Base-by-base conservation (phyloP, 2,888 invertebrate genomes). In the Itoplectis maculator region DNA sequence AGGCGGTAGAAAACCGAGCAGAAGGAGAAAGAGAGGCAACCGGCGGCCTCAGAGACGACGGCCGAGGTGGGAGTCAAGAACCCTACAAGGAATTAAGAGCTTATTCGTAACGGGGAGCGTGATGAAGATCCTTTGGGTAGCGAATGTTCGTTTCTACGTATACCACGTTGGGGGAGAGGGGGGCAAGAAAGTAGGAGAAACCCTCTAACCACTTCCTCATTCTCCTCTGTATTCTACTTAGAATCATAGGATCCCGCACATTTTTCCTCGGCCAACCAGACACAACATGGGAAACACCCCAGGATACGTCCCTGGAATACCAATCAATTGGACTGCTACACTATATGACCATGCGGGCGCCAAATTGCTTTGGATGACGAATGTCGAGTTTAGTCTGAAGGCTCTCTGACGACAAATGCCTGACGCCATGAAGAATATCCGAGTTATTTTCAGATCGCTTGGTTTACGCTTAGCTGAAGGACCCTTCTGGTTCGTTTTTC, bases 81-180 rank as follows among this genome's bases (percentile, higher is more conserved):
- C 89, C 90, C 91, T 90, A 89, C 87, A 88, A 90, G 88, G 90
- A 91, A 92, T 91, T 91, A 90, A 91, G 89, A 91, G 91, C 90
- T 91, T 90, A 91, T 91, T 90, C 89, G 90, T 91, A 90, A 90
- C 89, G 88, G 90, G 89, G 87, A 89, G 87, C 87, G 88, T 88
- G 89, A 91, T 90, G 90, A 90, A 90, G 89, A 90, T 90, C 88
- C 87, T 89, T 88, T 87, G 88, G 87, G 86, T 84, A 84, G 83
- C 29, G 81, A 42, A 49, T 45, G 72, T 61, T 61, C 73, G 61
- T 15, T 40, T 37, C 51, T 40, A 9, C 42, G 45, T 13, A 23
- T 42, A 20, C 37, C 45, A 7, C n/a, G 70, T 45, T 56, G 23
- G 18, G 13, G 42, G 42, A 5, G 20, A 29, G 23, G 18, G 13